phyloP scores from a whole-genome alignment of 2,888 invertebrate genomes.

The Orchestes rusci region DNA sequence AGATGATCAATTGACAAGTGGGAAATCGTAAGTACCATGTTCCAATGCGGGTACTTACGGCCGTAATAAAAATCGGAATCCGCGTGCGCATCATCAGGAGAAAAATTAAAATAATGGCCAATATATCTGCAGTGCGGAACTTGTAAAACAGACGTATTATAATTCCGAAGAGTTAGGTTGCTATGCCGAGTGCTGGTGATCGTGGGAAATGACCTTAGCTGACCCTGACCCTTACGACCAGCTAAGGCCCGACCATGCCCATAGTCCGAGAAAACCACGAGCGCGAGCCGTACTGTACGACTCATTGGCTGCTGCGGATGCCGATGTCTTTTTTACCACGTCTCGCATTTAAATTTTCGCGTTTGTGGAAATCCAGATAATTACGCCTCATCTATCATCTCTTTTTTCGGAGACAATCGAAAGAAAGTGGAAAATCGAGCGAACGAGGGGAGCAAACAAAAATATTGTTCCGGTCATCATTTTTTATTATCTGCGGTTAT shows the following conservation, averaged over 20 bases:
- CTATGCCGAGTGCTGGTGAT: constrained; percentile 43
- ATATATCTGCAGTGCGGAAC: constrained; percentile 24
- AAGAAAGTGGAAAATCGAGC: constrained; percentile 5
- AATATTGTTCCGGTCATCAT: constrained; percentile 21
- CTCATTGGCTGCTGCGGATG: constrained; percentile 12
- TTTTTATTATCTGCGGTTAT: constrained; percentile 23
- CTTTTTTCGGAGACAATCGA: constrained; percentile 6
- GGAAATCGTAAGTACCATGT: too few relatives aligned
- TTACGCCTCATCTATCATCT: too few relatives aligned
- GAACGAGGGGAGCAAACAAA: constrained; percentile 13
- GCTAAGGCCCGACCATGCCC: constrained; percentile 21
- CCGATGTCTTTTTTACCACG: too few relatives aligned
- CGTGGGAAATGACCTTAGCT: constrained; percentile 48
- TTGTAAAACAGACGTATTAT: constrained; percentile 34
- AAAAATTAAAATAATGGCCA: constrained; percentile 19
- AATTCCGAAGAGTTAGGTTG: constrained; percentile 42
- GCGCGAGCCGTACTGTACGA: constrained; percentile 20
- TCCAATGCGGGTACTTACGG: too few relatives aligned
- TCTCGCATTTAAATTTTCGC: too few relatives aligned
- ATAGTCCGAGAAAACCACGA: constrained; percentile 22
- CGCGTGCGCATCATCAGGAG: too few relatives aligned
- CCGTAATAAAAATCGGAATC: too few relatives aligned
- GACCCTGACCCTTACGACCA: constrained; percentile 43
- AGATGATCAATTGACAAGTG: too few relatives aligned
- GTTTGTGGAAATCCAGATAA: too few relatives aligned